Base-by-base conservation (phyloP, 2,888 invertebrate species). In the Hyppa rectilinea region DNA sequence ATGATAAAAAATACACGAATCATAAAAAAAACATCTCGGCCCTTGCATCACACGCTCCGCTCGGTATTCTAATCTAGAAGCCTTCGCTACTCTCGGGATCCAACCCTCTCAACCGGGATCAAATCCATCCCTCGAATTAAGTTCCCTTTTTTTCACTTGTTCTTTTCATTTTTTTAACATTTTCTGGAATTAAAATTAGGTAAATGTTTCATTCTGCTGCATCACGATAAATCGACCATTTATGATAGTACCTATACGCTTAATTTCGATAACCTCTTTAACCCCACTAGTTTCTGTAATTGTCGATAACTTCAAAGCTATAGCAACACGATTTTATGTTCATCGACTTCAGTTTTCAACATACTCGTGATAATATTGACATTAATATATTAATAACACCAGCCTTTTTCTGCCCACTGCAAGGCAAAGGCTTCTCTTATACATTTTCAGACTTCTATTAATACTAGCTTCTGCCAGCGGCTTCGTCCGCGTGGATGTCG, bases 201-300 rank as follows among this genome's bases (percentile, higher is more conserved):
- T 12, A 5, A n/a, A 4, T n/a, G 47, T 36, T 12, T 36, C n/a
- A 12, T 64, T 49, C 5, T 23, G 31, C 26, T 14, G 1, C 23
- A 40, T 67, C 23, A 71, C 5, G n/a, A 23, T 0, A 12, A 3
- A 7, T 29, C 4, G 4, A 20, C 23, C 20, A 5, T 36, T n/a
- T 3, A 45, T 31, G 2, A 52, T 71, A 36, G 26, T 29, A n/a
- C n/a, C n/a, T n/a, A 40, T 31, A 2, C 4, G 1, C 9, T 47
- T 49, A 4, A 34, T 9, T 26, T 47, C 3, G 47, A 70, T 70
- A 72, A 70, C 69, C 72, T 49, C 9, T 70, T 23, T 3, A 23
- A 50, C 40, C 5, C 17, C 5, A 10, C 34, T 67, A 14, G 1
- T 23, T 3, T 10, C 0, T 14, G 10, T 62, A 34, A 3, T 34